Evolutionary conservation across 2,888 invertebrate species (phyloP).

Genomic region (Thymelicus sylvestris): DNA sequence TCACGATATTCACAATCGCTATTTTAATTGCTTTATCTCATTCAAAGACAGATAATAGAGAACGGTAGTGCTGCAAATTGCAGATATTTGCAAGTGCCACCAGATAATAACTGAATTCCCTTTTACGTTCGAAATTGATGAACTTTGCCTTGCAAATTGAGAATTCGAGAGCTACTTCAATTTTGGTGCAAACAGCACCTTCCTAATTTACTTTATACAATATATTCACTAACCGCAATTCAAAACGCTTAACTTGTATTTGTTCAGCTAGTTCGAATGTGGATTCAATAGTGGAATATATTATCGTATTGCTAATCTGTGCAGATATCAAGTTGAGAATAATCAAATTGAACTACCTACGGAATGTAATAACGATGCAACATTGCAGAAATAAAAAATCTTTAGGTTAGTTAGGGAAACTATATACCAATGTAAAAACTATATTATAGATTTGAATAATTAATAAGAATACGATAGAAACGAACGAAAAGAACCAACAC

Average conservation of each 20-base stretch:
- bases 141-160: conserved; percentile 32
- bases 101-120: conserved; percentile 28
- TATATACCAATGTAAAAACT: too few relatives aligned
- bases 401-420: too few relatives aligned
- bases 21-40: conserved; percentile 34
- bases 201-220: conserved; percentile 21
- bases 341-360: too few relatives aligned
- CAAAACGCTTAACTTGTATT: conserved; percentile 15
- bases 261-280: conserved; percentile 19
- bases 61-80: conserved; percentile 30
- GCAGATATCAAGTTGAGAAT: not conserved
- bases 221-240: conserved; percentile 28
- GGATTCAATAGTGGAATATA: not conserved
- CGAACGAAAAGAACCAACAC: not conserved
- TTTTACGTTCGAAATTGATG: conserved; percentile 25
- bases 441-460: too few relatives aligned
- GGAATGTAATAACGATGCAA: too few relatives aligned
- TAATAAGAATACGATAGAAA: too few relatives aligned
- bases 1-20: conserved; percentile 25
- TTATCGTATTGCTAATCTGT: not conserved
- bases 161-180: conserved; percentile 1
- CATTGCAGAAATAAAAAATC: too few relatives aligned
- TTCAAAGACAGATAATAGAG: conserved; percentile 27
- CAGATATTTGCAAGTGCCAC: conserved; percentile 31
- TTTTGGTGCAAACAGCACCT: conserved; percentile 25